Conservation (phyloP, 2,888 invertebrate species). For the Xanthorhoe designata region DNA sequence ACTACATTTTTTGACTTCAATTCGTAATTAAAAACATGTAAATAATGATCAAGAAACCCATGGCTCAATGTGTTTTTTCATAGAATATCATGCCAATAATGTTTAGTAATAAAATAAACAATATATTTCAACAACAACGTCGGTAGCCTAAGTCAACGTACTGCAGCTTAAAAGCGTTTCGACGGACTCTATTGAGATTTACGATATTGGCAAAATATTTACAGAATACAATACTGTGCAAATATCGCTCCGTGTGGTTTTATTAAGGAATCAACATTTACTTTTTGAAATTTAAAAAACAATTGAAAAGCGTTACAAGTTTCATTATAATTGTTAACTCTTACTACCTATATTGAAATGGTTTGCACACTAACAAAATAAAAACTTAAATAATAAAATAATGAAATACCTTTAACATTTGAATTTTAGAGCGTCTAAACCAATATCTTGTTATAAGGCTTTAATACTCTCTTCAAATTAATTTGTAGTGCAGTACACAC, state of each 20-base stretch:
- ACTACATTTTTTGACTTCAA: too few species aligned
- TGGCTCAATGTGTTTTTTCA: neutral
- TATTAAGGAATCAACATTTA: constrained; percentile 26
- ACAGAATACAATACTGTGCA: constrained; percentile 33
- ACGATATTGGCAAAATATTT: constrained; percentile 40
- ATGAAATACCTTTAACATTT: too few species aligned
- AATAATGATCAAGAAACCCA: too few species aligned
- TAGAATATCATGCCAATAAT: neutral
- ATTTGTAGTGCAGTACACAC: too few species aligned
- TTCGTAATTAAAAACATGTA: too few species aligned
- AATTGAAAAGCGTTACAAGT: constrained; percentile 2
- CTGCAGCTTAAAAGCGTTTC: constrained; percentile 37
- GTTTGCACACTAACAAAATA: too few species aligned
- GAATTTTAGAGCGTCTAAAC: too few species aligned
- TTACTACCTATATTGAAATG: too few species aligned
- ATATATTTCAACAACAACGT: constrained; percentile 13
- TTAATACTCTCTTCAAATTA: too few species aligned
- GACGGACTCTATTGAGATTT: constrained; percentile 40
- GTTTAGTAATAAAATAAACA: neutral
- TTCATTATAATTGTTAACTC: too few species aligned
- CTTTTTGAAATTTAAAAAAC: constrained; percentile 14
- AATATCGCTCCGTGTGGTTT: constrained; percentile 38
- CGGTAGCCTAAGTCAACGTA: constrained; percentile 22
- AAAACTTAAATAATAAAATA: too few species aligned
- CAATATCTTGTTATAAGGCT: too few species aligned